phyloP scores from a whole-genome alignment of 2,888 invertebrate genomes.

The Apamea anceps region DNA sequence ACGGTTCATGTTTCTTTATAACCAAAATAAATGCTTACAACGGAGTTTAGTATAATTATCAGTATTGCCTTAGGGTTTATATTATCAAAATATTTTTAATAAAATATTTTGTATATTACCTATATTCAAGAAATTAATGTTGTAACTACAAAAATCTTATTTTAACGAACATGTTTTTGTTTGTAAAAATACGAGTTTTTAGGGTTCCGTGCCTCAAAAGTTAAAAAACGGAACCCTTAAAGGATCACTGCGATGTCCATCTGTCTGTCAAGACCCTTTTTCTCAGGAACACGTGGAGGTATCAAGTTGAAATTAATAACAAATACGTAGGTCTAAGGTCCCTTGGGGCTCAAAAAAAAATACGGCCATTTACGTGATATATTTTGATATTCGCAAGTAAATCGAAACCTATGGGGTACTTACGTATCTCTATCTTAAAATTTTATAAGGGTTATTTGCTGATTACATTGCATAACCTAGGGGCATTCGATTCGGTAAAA shows the following conservation, averaged over 20 bases:
- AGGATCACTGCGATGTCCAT: too few relatives aligned
- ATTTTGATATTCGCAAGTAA: too few relatives aligned
- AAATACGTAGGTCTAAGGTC: too few relatives aligned
- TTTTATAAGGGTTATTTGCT: neutral
- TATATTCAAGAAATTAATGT: neutral
- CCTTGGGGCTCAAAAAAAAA: too few relatives aligned
- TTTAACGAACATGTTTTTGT: neutral
- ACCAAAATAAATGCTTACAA: slow-evolving; percentile 12
- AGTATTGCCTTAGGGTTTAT: neutral
- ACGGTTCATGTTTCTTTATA: slow-evolving; percentile 23
- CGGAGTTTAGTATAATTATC: neutral
- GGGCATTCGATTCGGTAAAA: too few relatives aligned
- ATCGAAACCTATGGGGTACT: too few relatives aligned
- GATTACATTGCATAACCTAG: neutral
- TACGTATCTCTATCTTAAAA: neutral
- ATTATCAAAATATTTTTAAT: neutral
- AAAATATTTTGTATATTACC: neutral
- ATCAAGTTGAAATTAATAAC: too few relatives aligned
- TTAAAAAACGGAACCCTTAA: too few relatives aligned
- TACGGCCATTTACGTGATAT: too few relatives aligned
- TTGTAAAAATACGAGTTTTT: neutral
- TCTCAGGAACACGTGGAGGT: too few relatives aligned
- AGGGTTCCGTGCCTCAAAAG: too few relatives aligned
- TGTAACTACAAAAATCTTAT: neutral
- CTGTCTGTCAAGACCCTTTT: too few relatives aligned